Evolutionary conservation across 2,888 invertebrate species (phyloP).

Genomic region (Athrips mouffetella): DNA sequence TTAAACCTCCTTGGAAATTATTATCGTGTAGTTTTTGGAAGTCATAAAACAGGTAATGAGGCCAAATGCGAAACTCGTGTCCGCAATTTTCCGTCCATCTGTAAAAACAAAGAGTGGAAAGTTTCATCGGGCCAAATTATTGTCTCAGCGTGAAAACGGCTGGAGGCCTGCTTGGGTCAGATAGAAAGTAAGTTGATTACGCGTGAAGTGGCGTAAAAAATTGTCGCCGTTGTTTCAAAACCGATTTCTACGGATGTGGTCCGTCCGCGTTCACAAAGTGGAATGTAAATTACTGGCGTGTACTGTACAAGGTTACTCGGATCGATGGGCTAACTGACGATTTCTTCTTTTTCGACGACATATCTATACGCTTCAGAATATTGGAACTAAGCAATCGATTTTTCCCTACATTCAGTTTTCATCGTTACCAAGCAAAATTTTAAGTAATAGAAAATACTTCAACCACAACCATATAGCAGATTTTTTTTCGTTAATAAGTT

Average conservation of each 20-base stretch:
- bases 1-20: no score
- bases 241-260: slow-evolving; percentile 34
- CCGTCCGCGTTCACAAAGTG: neutral
- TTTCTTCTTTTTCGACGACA: neutral
- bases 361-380: neutral
- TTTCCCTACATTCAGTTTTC: no score
- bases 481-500: no score
- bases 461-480: no score
- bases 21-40: no score
- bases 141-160: neutral
- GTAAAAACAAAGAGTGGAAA: neutral
- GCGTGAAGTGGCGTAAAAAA: slow-evolving; percentile 38
- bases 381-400: no score
- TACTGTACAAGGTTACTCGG: neutral
- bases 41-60: no score
- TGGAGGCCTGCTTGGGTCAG: neutral
- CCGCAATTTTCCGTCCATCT: no score
- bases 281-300: neutral
- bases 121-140: neutral
- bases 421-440: no score
- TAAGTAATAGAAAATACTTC: no score
- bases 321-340: neutral
- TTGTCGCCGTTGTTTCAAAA: slow-evolving; percentile 39
- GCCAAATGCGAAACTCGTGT: no score
- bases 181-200: slow-evolving; percentile 7